Evolutionary conservation across 2,797 vertebrate species (phyloP).

Genomic region (Mastacembelus armatus): DNA sequence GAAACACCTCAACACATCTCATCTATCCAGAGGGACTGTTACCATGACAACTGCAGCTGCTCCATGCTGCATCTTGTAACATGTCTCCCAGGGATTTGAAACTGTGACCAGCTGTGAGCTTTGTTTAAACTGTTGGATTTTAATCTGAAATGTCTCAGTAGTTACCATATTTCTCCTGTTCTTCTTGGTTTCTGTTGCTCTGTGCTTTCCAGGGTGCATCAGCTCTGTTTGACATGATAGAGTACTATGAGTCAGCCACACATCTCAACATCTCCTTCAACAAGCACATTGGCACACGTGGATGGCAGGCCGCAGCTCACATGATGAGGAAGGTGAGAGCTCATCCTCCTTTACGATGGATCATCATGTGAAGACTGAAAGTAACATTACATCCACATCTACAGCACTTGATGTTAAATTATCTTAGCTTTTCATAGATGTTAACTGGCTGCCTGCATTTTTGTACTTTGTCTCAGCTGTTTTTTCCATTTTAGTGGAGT

Average conservation of each 20-base stretch:
- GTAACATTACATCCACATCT: too few species aligned
- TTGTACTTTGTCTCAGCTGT: too few species aligned
- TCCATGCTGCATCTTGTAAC: background rate
- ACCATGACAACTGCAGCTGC: constrained; percentile 27
- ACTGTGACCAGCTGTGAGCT: background rate
- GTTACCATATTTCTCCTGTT: background rate
- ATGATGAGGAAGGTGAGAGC: constrained; percentile 96
- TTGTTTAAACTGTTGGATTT: constrained; percentile 10
- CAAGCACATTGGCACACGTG: constrained; percentile 95
- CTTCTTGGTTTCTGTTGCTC: background rate
- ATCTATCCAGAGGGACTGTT: constrained; percentile 21
- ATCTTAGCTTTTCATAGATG: too few species aligned
- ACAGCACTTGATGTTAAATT: too few species aligned
- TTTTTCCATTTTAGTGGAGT: too few species aligned
- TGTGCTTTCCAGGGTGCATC: constrained; percentile 88
- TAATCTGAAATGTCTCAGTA: background rate
- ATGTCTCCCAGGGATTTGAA: constrained; percentile 12
- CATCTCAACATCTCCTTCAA: constrained; percentile 98
- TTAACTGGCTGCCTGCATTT: too few species aligned
- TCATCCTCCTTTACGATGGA: background rate
- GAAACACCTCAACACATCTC: constrained; percentile 30
- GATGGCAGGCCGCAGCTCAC: constrained; percentile 96
- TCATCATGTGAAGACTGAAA: background rate
- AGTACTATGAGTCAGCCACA: constrained; percentile 96
- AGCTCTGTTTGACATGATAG: constrained; percentile 96